Base-by-base conservation (phyloP, 2,888 invertebrate species). In the Agrotis clavis region DNA sequence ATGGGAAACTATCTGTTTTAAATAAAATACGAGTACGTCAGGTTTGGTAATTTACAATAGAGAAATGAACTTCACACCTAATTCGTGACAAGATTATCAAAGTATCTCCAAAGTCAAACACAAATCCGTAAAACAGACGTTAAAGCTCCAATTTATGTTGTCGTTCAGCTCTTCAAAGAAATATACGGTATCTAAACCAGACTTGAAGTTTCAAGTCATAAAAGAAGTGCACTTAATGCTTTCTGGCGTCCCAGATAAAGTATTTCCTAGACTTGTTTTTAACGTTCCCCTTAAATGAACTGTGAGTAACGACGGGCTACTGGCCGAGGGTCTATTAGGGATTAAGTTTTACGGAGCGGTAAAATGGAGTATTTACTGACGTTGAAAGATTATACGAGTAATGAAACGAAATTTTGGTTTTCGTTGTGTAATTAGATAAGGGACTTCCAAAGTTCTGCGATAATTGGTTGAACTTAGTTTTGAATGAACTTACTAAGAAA, bases 151-250 rank as follows among this genome's bases (percentile, higher is more conserved):
- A 60, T 71, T 77, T 48, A 82, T 45, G 19, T 48, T 25, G 25
- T 53, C 25, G 7, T 61, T 50, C 47, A 47, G 4, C 19, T 67
- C 14, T 35, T 45, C 47, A 21, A 45, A 65, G 25, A 30, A 78
- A 71, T 67, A 60, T 56, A 66, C 47, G 67, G 78, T 62, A 73
- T 67, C 67, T 47, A 66, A 41, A 53, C 45, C 30, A 64, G 47
- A 57, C 59, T 73, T 21, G 16, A 71, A 82, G 62, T 74, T 71
- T 64, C 45, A 73, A 70, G 74, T 70, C 73, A 75, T 84, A 84
- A 86, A 84, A 86, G 54, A 35, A 62, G 63, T 81, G 70, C 71
- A 77, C 50, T 79, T 84, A 84, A 86, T 77, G 77, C 62, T 72
- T 73, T 62, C 74, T 75, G 74, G 73, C 63, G 70, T 73, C 65